Base-by-base conservation (phyloP, 2,113 vertebrate species). In the Opisthocomus hoazin region DNA sequence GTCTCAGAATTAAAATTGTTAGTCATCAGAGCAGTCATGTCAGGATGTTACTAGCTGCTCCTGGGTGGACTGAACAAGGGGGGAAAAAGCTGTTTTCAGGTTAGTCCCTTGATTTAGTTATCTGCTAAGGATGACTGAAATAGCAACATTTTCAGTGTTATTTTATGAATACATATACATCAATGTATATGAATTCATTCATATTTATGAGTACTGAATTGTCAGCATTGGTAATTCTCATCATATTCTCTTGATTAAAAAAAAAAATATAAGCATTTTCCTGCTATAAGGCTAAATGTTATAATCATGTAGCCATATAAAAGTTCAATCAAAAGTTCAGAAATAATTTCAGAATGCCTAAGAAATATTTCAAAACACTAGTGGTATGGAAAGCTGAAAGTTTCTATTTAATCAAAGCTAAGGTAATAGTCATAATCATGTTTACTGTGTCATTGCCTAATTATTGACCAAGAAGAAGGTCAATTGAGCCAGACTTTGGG, bases 1-100 rank as follows among this genome's bases (percentile, higher is more conserved):
- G 30, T 91, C 61, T 90, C 45, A 82, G 60, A 95, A 93, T 24
- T 85, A 54, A 78, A 87, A 89, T 84, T 93, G 34, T 81, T 90
- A 17, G 61, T 74, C 19, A 75, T 64, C 37, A 84, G 39, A 64
- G 56, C 60, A 60, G 90, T 93, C 84, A 53, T 87, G 48, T 77
- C 53, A 29, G 32, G 43, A 63, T 86, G 20, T 77, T 84, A 43
- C 58, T 77, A 37, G 26, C 37, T 94, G 75, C 58, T 90, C 23
- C 66, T 89, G 50, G 13, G 45, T 51, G 15, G 43, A 7, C 32
- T 86, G 36, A 68, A 68, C 27, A 58, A 65, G 15, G 11, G 11
- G 15, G 8, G 12, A 23, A 79, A 65, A 66, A 13, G 5, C 12
- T 66, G 8, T 70, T 80, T 80, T 43, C 30, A 63, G 23, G 16